A percentile compares a stretch with the other conserved stretches of the same genome.
phyloP scores from a whole-genome alignment of 2,113 vertebrate species.

The Ceratotherium simum region DNA sequence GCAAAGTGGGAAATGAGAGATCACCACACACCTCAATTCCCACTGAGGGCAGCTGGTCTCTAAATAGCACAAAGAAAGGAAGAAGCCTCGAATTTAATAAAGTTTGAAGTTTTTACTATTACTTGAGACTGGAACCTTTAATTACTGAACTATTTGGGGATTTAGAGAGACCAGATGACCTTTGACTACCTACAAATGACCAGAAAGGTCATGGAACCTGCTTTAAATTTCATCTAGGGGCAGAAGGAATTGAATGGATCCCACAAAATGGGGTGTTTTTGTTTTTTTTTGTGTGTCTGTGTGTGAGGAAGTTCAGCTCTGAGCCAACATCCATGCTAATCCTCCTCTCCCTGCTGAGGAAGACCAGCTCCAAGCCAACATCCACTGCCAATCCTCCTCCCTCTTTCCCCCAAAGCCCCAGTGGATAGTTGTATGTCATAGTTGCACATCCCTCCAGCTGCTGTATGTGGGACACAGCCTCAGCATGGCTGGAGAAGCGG shows the following conservation, averaged over 20 bases:
- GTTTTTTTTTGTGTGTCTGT: too few species aligned
- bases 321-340: too few species aligned
- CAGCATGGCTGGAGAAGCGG: too few species aligned
- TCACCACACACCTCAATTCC: background rate
- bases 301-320: too few species aligned
- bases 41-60: background rate
- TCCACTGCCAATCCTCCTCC: too few species aligned
- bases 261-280: background rate
- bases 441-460: too few species aligned
- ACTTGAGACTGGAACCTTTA: background rate
- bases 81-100: background rate
- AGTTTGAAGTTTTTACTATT: background rate
- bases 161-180: background rate
- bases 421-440: too few species aligned
- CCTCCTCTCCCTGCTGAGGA: too few species aligned
- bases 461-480: too few species aligned
- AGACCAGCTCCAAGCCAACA: too few species aligned
- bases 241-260: background rate
- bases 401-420: too few species aligned
- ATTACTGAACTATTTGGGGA: background rate
- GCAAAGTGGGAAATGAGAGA: background rate
- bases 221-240: background rate
- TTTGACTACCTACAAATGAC: background rate
- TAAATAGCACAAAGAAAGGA: background rate
- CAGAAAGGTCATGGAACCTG: background rate